Base-by-base conservation (phyloP, 1,140 invertebrate species). In the Heliconius congener region DNA sequence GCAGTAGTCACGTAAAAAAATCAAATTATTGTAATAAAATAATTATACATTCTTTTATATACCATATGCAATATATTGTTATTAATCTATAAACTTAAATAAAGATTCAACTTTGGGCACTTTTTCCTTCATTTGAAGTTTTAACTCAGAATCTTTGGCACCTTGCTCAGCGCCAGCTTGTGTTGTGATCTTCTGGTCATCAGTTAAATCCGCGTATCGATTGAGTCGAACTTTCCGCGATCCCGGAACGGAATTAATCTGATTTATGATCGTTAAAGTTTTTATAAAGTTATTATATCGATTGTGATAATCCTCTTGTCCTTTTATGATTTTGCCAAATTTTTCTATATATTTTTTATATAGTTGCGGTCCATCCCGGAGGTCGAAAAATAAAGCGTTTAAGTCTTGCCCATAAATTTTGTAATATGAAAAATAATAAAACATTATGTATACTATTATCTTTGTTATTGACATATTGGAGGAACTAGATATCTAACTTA, bases 251-350 rank as follows among this genome's bases (percentile, higher is more conserved):
- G 82, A 81, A 79, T 87, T 87, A 13, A 87, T 82, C 18, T 76
- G 37, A 52, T 87, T 85, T 76, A 86, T 83, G 76, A 37, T 79
- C 55, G 76, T 78, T 19, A 87, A 73, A 60, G 84, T 85, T 16
- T 75, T 79, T 82, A 87, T 81, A 75, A 87, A 85, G 74, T 83
- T 83, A 57, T 76, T 46, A 50, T 87, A 55, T 85, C 84, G 42
- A 16, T 46, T 46, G 13, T 46, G 42, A 16, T 46, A 46, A 46
- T 46, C 42, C 13, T 79, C 79, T 23, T 78, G 27, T 23, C 76
- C 77, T 9, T 39, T 46, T 55, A 73, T 83, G 23, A 34, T 82
- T 73, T 83, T 84, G 6, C 27, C 52, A 52, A 70, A 86, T 57
- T 83, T 82, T 79, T 82, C 76, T 11, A 82, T 50, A 37, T 76